These are phyloP conservation scores for Dione vanillae DNA, from an alignment of 2,888 invertebrate species.

Conservation along the genomic window DNA sequence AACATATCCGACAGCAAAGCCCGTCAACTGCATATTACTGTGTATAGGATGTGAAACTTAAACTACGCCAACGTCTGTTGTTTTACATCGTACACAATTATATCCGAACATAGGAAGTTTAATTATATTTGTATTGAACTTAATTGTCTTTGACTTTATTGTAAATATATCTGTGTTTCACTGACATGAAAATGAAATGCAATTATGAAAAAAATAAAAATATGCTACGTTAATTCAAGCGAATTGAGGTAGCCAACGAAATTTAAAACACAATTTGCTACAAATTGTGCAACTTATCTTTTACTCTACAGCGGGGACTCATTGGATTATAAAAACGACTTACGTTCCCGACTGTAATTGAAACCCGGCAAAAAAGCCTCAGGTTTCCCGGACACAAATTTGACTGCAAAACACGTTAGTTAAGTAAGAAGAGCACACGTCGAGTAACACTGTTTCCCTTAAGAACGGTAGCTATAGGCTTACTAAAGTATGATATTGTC, in stretches of 20 bases:
- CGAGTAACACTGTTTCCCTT: slow-evolving; percentile 35
- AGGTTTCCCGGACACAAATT: slow-evolving; percentile 35
- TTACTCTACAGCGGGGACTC: slow-evolving; percentile 63
- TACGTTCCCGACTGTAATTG: slow-evolving; percentile 34
- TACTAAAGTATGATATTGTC: slow-evolving; percentile 70
- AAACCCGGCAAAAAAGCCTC: slow-evolving; percentile 23
- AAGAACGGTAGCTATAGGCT: slow-evolving; percentile 59
- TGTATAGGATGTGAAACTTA: background rate
- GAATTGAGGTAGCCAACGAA: slow-evolving; percentile 52
- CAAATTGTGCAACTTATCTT: slow-evolving; percentile 65
- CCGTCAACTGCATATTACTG: background rate
- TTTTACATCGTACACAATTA: background rate
- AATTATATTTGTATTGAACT: slow-evolving; percentile 15
- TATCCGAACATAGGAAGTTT: background rate
- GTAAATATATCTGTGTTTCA: slow-evolving; percentile 4
- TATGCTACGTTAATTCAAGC: slow-evolving; percentile 29
- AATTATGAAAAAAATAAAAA: slow-evolving; percentile 36
- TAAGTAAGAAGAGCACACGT: slow-evolving; percentile 31
- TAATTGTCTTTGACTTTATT: background rate
- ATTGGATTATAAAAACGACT: slow-evolving; percentile 52
- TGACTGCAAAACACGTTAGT: slow-evolving; percentile 36
- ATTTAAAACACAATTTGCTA: slow-evolving; percentile 62
- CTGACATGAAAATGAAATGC: slow-evolving; percentile 24
- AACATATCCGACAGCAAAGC: slow-evolving; percentile 25
- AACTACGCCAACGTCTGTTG: background rate